These are phyloP conservation scores for Neoitamus cyanurus DNA, from an alignment of 2,888 invertebrate genomes.

Conservation along the genomic window DNA sequence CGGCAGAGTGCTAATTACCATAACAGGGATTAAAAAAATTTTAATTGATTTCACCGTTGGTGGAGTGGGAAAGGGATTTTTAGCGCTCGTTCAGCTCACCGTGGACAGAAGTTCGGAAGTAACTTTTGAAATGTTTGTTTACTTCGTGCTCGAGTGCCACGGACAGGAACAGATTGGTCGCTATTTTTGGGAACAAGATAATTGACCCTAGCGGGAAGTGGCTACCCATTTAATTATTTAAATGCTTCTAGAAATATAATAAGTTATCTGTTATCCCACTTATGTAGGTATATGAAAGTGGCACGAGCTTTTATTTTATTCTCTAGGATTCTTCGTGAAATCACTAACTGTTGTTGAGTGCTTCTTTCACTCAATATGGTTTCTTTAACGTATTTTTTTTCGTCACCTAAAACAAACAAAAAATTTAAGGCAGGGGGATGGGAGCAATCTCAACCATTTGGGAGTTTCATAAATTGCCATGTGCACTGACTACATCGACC, in stretches of 20 bases:
- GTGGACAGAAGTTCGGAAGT: not conserved
- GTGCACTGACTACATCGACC: too few species aligned
- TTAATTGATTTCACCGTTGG: constrained; percentile 13
- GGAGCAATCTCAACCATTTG: too few species aligned
- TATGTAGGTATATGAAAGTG: too few species aligned
- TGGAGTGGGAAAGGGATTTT: not conserved
- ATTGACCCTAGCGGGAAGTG: not conserved
- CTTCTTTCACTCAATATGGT: too few species aligned
- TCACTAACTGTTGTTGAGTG: too few species aligned
- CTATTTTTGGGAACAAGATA: not conserved
- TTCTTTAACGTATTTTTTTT: too few species aligned
- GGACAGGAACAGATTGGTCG: not conserved
- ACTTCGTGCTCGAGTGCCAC: not conserved
- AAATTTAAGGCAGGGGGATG: too few species aligned
- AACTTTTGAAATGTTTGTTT: not conserved
- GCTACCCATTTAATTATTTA: not conserved
- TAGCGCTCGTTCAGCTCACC: not conserved
- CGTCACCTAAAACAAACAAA: too few species aligned
- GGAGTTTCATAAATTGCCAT: too few species aligned
- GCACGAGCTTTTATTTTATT: too few species aligned
- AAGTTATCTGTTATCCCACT: not conserved
- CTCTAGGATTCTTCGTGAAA: too few species aligned
- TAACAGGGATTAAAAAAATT: not conserved
- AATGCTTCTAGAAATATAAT: not conserved
- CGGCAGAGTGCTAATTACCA: constrained; percentile 9